Conservation (phyloP, 2,888 invertebrate species). For the Cactoblastis cactorum region DNA sequence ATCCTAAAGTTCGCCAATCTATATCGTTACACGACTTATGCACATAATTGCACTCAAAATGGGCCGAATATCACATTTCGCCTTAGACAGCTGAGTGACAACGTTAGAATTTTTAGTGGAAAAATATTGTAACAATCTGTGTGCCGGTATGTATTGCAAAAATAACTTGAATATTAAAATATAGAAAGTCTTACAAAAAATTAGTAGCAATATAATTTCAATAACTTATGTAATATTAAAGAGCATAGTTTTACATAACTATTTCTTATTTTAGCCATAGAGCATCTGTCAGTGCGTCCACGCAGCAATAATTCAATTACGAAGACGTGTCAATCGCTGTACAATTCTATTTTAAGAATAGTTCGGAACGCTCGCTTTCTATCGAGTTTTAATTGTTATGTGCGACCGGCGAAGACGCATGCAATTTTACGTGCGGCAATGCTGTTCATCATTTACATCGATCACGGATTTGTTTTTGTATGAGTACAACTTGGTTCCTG, state of each 20-base stretch:
- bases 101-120: too few species aligned
- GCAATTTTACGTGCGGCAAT: conserved; percentile 76
- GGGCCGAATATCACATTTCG: too few species aligned
- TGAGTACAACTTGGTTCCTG: conserved; percentile 19
- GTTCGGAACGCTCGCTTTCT: conserved; percentile 67
- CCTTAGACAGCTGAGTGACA: too few species aligned
- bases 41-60: too few species aligned
- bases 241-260: neutral
- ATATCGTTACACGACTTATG: too few species aligned
- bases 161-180: too few species aligned
- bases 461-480: conserved; percentile 43
- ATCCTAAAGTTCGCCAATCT: too few species aligned
- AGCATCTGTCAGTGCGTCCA: conserved; percentile 20
- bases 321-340: conserved; percentile 60
- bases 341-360: conserved; percentile 60
- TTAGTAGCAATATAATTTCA: too few species aligned
- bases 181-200: too few species aligned
- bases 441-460: conserved; percentile 59
- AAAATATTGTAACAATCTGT: too few species aligned
- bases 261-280: neutral
- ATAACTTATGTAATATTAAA: too few species aligned
- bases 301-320: conserved; percentile 37
- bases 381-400: conserved; percentile 76
- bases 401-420: conserved; percentile 54
- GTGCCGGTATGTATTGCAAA: too few species aligned